Base-by-base conservation (phyloP, 2,113 vertebrate species). In the Marmota monax region DNA sequence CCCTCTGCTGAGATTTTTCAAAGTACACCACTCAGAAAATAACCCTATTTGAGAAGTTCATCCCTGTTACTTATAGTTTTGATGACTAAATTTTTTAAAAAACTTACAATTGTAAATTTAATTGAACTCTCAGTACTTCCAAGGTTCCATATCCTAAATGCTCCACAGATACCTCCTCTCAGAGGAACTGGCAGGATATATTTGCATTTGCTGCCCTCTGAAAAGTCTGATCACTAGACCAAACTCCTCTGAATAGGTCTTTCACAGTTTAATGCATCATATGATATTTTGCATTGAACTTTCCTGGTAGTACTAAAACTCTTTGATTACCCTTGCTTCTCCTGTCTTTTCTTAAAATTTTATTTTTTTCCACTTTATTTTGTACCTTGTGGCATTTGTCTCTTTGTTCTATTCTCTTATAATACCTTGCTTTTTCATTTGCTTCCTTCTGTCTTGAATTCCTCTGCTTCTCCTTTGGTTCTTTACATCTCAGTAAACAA, bases 1-100 rank as follows among this genome's bases (percentile, higher is more conserved):
- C 51, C 51, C 58, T 96, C 86, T 93, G 92, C 56, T 73, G 83
- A 95, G 76, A 97, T 88, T 96, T 95, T 95, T 96, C 74, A 92
- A 92, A 98, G 78, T 74, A 82, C 27, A 78, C 78, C 37, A 90
- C 65, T 72, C 87, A 77, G 39, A 93, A 95, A 96, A 87, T 32
- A 96, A 63, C 14, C 53, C 39, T 69, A 42, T 87, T 97, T 96
- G 32, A 96, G 85, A 73, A 96, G 63, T 77, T 95, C 69, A 80
- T 88, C 69, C 11, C 56, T 90, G 20, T 23, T 88, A 90, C 79
- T 90, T 95, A 93, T 2, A 72, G 53, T 67, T 96, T 93, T 96
- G 80, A 90, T 92, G 63, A 90, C 45, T 97, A 95, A 51, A 13
- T 51, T 51, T 51, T 51, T 51, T 2, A 0, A 58, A 22, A 58